Evolutionary conservation across 2,888 invertebrate species (phyloP).

Genomic region (Trichopria drosophilae): DNA sequence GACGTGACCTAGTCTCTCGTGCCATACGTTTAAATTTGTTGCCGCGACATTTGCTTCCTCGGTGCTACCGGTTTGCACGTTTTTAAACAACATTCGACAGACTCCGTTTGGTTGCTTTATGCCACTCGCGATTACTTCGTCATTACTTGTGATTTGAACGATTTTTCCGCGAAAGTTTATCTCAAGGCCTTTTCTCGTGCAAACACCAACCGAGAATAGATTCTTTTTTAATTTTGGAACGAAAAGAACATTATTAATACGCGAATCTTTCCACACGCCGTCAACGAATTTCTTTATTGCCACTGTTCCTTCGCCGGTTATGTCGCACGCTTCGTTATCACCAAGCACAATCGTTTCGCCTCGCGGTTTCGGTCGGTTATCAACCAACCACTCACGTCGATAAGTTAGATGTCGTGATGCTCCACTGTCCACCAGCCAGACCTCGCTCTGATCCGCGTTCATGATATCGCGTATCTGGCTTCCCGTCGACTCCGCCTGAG

Average conservation of each 20-base stretch:
- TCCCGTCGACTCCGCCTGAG: slow-evolving; percentile 8
- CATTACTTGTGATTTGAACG: slow-evolving; percentile 17
- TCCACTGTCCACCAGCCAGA: slow-evolving; percentile 33
- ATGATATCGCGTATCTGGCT: no score
- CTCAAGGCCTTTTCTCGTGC: slow-evolving; percentile 29
- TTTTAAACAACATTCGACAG: slow-evolving; percentile 33
- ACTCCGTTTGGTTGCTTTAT: slow-evolving; percentile 32
- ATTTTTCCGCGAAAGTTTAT: slow-evolving; percentile 22
- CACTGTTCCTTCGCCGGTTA: slow-evolving; percentile 33
- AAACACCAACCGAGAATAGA: slow-evolving; percentile 40
- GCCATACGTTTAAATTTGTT: slow-evolving; percentile 21
- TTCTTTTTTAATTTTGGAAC: slow-evolving; percentile 37
- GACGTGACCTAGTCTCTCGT: slow-evolving; percentile 29
- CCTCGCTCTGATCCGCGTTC: slow-evolving; percentile 13
- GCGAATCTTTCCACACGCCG: slow-evolving; percentile 28
- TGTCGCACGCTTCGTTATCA: slow-evolving; percentile 29
- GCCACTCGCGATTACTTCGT: slow-evolving; percentile 26
- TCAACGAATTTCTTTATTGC: slow-evolving; percentile 24
- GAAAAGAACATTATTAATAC: slow-evolving; percentile 34
- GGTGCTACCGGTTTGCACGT: slow-evolving; percentile 1
- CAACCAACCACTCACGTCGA: slow-evolving; percentile 31
- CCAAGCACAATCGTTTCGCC: slow-evolving; percentile 26
- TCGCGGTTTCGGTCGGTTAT: slow-evolving; percentile 12
- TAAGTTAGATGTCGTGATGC: slow-evolving; percentile 30
- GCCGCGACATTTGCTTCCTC: slow-evolving; percentile 14